A percentile compares a stretch with the other conserved stretches of the same genome.
Conservation (phyloP, 2,113 vertebrate genomes). For the Ovis canadensis region DNA sequence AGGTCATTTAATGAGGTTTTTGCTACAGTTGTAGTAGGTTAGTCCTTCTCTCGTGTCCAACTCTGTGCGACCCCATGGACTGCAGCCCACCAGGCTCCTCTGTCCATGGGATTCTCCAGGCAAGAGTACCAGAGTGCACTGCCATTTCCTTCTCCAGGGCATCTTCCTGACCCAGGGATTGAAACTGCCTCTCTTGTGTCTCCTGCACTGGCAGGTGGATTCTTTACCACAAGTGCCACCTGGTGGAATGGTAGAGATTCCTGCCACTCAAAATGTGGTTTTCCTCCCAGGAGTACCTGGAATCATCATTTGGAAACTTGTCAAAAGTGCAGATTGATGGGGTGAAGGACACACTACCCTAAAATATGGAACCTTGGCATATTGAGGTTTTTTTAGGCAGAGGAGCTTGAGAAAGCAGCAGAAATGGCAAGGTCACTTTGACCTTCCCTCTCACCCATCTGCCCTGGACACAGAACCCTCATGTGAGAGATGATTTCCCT, state of each 20-base stretch:
- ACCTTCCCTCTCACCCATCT: background rate
- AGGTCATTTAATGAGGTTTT: background rate
- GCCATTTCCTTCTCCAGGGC: background rate
- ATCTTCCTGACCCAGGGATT: background rate
- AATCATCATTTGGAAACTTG: background rate
- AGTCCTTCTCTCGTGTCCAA: background rate
- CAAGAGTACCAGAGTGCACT: background rate
- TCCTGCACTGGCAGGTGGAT: background rate
- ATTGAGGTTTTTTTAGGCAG: background rate
- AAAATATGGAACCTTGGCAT: background rate
- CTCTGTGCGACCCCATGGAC: rapidly evolving
- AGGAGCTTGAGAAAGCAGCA: background rate
- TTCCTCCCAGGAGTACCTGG: background rate
- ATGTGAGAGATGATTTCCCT: background rate
- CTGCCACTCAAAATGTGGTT: background rate
- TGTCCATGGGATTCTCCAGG: background rate
- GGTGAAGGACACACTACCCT: background rate
- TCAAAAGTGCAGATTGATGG: background rate
- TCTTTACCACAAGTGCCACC: background rate
- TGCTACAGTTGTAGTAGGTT: background rate
- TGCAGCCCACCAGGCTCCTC: background rate
- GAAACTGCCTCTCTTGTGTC: background rate
- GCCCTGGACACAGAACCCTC: background rate
- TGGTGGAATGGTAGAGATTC: background rate
- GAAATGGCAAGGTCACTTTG: background rate